Evolutionary conservation across 2,888 invertebrate species (phyloP).

Genomic region (Ectropis crepuscularia): DNA sequence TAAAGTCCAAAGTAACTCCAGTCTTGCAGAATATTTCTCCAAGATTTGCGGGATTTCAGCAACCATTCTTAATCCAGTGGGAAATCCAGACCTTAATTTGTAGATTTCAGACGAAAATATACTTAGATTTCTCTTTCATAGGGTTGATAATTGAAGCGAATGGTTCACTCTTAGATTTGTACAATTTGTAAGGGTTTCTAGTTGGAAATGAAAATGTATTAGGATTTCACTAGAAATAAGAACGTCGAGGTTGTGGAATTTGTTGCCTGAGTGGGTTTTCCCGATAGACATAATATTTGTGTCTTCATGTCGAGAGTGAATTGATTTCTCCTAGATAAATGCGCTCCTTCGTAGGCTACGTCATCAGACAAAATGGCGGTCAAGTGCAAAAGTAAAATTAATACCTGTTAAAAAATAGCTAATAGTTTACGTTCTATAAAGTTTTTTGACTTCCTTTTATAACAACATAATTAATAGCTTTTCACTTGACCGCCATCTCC

Average conservation of each 20-base stretch:
- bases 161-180: background rate
- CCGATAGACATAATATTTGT: too few species aligned
- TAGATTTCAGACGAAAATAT: background rate
- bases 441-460: too few species aligned
- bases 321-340: too few species aligned
- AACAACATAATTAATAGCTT: too few species aligned
- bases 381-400: too few species aligned
- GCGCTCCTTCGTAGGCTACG: too few species aligned
- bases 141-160: background rate
- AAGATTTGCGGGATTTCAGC: conserved; percentile 1
- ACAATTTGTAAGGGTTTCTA: conserved; percentile 7
- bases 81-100: conserved; percentile 2
- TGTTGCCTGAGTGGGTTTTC: background rate
- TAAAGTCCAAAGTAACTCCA: background rate
- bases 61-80: conserved; percentile 3
- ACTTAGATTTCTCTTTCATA: background rate
- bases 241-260: background rate
- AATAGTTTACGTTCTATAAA: too few species aligned
- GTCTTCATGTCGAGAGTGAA: too few species aligned
- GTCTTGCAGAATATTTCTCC: background rate
- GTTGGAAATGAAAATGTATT: conserved; percentile 11
- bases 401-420: too few species aligned
- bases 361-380: too few species aligned
- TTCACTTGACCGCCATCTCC: too few species aligned
- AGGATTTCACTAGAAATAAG: conserved; percentile 4